These are phyloP conservation scores for Crotalus tigris DNA, from an alignment of 2,113 vertebrate genomes.

Conservation along the genomic window DNA sequence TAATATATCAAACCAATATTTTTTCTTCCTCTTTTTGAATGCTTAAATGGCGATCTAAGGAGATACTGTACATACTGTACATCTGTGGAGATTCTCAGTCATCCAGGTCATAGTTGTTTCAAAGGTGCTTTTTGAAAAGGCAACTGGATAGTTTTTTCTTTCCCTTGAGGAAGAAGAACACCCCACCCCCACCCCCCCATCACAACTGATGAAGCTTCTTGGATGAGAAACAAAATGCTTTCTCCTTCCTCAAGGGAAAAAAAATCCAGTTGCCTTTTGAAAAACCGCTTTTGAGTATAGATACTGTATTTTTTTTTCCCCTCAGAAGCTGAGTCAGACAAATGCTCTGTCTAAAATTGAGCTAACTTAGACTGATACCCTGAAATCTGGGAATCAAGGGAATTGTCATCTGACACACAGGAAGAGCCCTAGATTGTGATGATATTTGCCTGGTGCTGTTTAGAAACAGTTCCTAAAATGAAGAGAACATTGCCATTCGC, in stretches of 20 bases:
- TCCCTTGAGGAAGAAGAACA: too few relatives aligned
- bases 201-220: too few relatives aligned
- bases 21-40: neutral
- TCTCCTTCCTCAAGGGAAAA: too few relatives aligned
- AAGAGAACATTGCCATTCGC: neutral
- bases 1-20: neutral
- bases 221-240: too few relatives aligned
- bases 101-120: too few relatives aligned
- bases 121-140: too few relatives aligned
- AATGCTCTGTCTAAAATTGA: neutral
- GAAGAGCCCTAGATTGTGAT: neutral
- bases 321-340: neutral
- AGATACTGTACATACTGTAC: neutral
- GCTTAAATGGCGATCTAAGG: neutral
- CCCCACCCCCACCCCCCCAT: too few relatives aligned
- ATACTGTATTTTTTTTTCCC: too few relatives aligned
- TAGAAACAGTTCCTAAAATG: neutral
- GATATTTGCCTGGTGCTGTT: neutral
- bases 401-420: neutral
- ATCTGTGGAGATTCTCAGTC: too few relatives aligned
- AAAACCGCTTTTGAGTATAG: too few relatives aligned
- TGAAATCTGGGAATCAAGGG: neutral
- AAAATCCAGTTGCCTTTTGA: too few relatives aligned
- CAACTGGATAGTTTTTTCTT: too few relatives aligned
- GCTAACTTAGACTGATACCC: neutral